Evolutionary conservation across 2,888 invertebrate genomes (phyloP), one percentile per base, ranked within the genome.

Genomic region (Cheilosia grossa): DNA sequence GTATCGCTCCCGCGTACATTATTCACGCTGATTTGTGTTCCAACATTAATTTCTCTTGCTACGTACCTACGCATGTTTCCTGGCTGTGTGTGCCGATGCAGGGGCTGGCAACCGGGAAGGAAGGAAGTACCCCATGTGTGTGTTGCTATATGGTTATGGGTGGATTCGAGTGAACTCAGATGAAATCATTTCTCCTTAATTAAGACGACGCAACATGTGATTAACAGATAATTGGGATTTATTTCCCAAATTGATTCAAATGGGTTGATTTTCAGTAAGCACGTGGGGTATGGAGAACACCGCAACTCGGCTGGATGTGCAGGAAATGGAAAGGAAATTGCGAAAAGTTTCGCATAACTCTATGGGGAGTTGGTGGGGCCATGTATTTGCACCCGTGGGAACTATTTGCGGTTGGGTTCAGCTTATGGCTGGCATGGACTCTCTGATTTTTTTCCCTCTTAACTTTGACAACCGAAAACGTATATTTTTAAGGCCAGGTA

Each of bases 141-240:
- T 40, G 47, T 4, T 21, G 24, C 17, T 47, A 27, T 0, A 19
- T 30, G 3, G 37, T 15, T 44, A 30, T 7, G 24, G 33, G 66
- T 47, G 33, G 49, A 58, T 10, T 33, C 33, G 42, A 49, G 47
- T 51, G 19, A 40, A 27, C 27, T 40, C 44, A 15, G 49, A 58
- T 40, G 53, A 72, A 80, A 85, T 85, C 63, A 77, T 81, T 80
- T 85, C 75, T 61, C 54, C 81, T 80, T 85, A 85, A 85, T 85
- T 85, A 85, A 80, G 85, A 64, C 64, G 70, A 72, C 75, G 75
- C 80, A 85, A 80, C 75, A 77, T 77, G 85, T 80, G 85, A 85
- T 85, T 85, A 80, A 85, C 85, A 85, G 85, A 81, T 85, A 85
- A 85, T 85, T 81, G 75, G 75, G 80, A 85, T 75, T 80, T 80